Conservation (phyloP, 2,113 vertebrate species). For the Leucopsar rothschildi region DNA sequence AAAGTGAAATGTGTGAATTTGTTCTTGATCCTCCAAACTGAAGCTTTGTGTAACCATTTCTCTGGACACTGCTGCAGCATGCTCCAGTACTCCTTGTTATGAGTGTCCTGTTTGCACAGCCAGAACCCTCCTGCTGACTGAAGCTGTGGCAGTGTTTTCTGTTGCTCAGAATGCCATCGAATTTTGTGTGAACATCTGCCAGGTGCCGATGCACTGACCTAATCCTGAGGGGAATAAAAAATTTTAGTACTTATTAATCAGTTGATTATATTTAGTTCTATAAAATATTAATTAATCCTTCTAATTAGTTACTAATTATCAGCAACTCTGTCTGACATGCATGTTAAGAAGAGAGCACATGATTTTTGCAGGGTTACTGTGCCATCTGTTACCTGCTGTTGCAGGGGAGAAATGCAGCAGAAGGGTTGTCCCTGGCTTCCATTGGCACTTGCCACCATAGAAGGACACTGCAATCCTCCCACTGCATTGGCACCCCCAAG, state of each 20-base stretch:
- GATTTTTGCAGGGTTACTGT: not conserved
- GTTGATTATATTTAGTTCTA: not conserved
- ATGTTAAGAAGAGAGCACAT: not conserved
- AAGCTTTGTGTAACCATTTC: not conserved
- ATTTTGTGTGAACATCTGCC: not conserved
- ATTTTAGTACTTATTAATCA: not conserved
- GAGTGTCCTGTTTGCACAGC: fast-evolving
- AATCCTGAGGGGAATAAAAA: not conserved
- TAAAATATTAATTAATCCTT: not conserved
- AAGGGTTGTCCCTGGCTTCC: not conserved
- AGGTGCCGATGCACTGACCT: not conserved
- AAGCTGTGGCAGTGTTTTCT: not conserved
- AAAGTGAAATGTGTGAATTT: not conserved
- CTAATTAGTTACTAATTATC: not conserved
- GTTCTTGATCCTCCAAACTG: not conserved
- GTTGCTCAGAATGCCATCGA: not conserved
- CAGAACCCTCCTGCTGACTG: not conserved
- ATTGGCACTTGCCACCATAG: not conserved
- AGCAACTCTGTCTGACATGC: not conserved
- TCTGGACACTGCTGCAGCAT: not conserved
- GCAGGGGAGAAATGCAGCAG: not conserved
- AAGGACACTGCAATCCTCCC: not conserved
- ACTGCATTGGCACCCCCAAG: fast-evolving
- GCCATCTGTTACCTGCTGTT: fast-evolving
- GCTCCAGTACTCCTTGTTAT: too few relatives aligned